A percentile compares a stretch with the other conserved stretches of the same genome.
Conservation (phyloP, 2,113 vertebrate genomes). For the Marmota flaviventris region DNA sequence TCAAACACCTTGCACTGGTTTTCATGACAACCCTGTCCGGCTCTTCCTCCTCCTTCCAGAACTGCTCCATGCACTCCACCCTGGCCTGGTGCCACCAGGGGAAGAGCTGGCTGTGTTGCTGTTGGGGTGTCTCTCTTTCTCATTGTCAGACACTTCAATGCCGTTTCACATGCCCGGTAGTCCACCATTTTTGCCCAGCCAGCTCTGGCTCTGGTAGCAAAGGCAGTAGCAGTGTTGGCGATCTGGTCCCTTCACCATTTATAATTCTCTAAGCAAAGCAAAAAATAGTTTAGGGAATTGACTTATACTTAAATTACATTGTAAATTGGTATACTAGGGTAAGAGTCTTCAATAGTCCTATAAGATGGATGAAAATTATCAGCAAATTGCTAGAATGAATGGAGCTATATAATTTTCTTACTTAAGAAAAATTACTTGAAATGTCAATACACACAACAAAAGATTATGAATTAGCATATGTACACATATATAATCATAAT, state of each 20-base stretch:
- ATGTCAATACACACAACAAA: slow-evolving; percentile 19
- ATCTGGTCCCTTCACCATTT: slow-evolving; percentile 65
- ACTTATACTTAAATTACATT: slow-evolving; percentile 49
- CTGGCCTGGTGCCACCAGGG: slow-evolving; percentile 95
- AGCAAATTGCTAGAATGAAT: slow-evolving; percentile 15
- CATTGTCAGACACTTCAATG: slow-evolving; percentile 95
- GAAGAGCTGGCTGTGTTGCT: slow-evolving; percentile 95
- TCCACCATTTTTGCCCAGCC: slow-evolving; percentile 91
- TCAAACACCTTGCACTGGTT: slow-evolving; percentile 81
- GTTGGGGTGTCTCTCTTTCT: slow-evolving; percentile 93
- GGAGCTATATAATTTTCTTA: slow-evolving; percentile 29
- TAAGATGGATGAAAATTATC: slow-evolving; percentile 52
- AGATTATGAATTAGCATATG: slow-evolving; percentile 48
- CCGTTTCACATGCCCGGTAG: slow-evolving; percentile 94
- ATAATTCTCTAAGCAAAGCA: slow-evolving; percentile 20
- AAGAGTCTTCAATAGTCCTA: slow-evolving; percentile 8
- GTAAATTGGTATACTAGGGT: slow-evolving; percentile 57
- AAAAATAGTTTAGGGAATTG: slow-evolving; percentile 39
- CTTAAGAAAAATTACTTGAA: slow-evolving; percentile 42
- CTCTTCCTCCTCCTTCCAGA: slow-evolving; percentile 93
- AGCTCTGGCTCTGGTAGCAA: not conserved
- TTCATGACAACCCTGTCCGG: not conserved
- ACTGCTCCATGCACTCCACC: slow-evolving; percentile 93
- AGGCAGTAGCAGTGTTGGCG: not conserved
- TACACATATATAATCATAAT: not conserved